Base-by-base conservation (phyloP, 1,140 invertebrate genomes). In the Caerostris extrusa region DNA sequence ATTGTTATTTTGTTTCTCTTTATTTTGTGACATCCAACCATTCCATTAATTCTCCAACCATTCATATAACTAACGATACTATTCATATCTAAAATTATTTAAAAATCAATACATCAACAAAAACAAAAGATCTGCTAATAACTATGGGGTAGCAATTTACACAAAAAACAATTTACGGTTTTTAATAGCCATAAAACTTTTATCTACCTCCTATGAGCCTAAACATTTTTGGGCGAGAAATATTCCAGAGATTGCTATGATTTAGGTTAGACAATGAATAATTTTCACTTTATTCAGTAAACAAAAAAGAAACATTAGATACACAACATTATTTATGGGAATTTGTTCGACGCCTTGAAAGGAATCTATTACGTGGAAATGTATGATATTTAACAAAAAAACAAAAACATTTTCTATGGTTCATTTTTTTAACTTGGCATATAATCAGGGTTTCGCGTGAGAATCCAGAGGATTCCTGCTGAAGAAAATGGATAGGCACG, bases 291-390 rank as follows among this genome's bases (percentile, higher is more conserved):
- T 19, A 87, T 87, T 87, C 58, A n/a, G 10, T 60, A 61, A 64
- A 60, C 34, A 87, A 87, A 87, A 87, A 87, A 87, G 85, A 87
- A 87, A 87, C 55, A 87, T 77, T 77, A 58, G 85, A 60, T 34
- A 12, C 19, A 60, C n/a, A 14, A 34, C n/a, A 61, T 61, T 87
- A 61, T 87, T 87, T 87, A 87, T 61, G 58, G 50, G 71, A 77
- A 77, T 77, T 77, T 77, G 71, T 77, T 77, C 71, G 71, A 77
- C 34, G 71, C 7, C 71, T 53, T 77, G 50, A 77, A 77, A 77
- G 50, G 34, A 77, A 77, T 77, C 71, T 77, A 77, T 77, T 77
- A 77, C 71, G 6, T 77, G 7, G 71, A 50, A 77, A 77, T 77
- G 71, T 34, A 77, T 77, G 71, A 77, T 77, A 77, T 50, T 77